phyloP scores from a whole-genome alignment of 2,113 vertebrate genomes.

The Stegastes partitus region DNA sequence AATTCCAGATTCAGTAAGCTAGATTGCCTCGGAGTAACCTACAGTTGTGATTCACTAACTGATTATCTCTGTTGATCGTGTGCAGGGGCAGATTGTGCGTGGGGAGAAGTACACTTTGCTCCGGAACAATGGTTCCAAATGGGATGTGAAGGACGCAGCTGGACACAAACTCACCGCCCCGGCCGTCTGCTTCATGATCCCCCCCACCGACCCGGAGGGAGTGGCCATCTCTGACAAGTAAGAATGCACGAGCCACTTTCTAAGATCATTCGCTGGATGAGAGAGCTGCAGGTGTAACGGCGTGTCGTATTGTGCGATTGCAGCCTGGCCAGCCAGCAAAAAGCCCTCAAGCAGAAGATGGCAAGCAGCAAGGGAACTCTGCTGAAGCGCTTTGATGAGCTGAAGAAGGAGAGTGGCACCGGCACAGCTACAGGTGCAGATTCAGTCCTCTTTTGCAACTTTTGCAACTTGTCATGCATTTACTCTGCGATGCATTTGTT shows the following conservation, averaged over 20 bases:
- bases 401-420: constrained; percentile 86
- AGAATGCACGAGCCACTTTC: constrained; percentile 38
- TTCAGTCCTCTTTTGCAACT: too few relatives aligned
- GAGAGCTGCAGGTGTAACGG: not conserved
- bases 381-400: constrained; percentile 84
- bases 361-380: constrained; percentile 82
- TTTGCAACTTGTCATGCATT: not conserved
- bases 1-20: too few relatives aligned
- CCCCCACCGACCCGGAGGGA: constrained; percentile 90
- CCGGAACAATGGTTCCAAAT: constrained; percentile 86
- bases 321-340: constrained; percentile 89
- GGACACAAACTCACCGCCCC: constrained; percentile 88
- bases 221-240: constrained; percentile 89
- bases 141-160: constrained; percentile 90
- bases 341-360: constrained; percentile 87
- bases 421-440: constrained; percentile 78
- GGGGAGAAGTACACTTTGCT: constrained; percentile 92
- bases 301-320: not conserved
- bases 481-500: too few relatives aligned
- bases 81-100: constrained; percentile 89
- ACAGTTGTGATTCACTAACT: not conserved
- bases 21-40: not conserved
- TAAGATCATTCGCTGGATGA: not conserved
- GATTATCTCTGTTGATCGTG: not conserved
- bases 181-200: constrained; percentile 93